phyloP scores from a whole-genome alignment of 2,797 vertebrate species.

The Falco novaeseelandiae region DNA sequence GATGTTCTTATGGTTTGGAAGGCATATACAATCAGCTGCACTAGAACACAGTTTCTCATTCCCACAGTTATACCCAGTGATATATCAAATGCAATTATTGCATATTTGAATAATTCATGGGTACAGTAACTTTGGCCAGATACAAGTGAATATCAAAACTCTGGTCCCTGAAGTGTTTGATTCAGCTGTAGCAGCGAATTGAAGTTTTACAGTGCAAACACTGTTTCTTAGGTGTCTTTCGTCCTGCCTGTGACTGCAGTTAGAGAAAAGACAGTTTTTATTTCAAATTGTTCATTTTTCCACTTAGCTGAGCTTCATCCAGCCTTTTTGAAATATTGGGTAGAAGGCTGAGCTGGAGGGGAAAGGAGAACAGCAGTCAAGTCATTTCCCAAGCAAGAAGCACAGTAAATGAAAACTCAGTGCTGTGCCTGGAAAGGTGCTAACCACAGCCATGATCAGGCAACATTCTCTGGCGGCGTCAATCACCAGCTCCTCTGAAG shows the following conservation, averaged over 20 bases:
- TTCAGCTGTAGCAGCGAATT: constrained; percentile 12
- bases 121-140: constrained; percentile 20
- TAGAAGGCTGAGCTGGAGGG: constrained; percentile 18
- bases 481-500: background rate
- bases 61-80: constrained; percentile 33
- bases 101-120: constrained; percentile 65
- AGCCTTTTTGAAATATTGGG: constrained; percentile 29
- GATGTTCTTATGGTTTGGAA: constrained; percentile 60
- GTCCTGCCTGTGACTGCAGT: background rate
- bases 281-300: constrained; percentile 30
- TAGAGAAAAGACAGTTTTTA: constrained; percentile 4
- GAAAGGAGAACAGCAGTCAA: constrained; percentile 3
- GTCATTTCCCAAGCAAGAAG: background rate
- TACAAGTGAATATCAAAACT: constrained; percentile 46
- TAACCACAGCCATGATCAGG: background rate
- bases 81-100: constrained; percentile 66
- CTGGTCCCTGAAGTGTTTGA: constrained; percentile 38
- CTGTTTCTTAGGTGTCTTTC: constrained; percentile 7
- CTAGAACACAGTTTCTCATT: constrained; percentile 52
- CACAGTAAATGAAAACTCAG: background rate
- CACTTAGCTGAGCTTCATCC: constrained; percentile 38
- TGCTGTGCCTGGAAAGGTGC: background rate
- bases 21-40: constrained; percentile 43
- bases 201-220: background rate
- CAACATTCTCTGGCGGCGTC: background rate